Evolutionary conservation across 2,113 vertebrate genomes (phyloP), one percentile per base, ranked within the genome.

Genomic region (Nesospiza acunhae): DNA sequence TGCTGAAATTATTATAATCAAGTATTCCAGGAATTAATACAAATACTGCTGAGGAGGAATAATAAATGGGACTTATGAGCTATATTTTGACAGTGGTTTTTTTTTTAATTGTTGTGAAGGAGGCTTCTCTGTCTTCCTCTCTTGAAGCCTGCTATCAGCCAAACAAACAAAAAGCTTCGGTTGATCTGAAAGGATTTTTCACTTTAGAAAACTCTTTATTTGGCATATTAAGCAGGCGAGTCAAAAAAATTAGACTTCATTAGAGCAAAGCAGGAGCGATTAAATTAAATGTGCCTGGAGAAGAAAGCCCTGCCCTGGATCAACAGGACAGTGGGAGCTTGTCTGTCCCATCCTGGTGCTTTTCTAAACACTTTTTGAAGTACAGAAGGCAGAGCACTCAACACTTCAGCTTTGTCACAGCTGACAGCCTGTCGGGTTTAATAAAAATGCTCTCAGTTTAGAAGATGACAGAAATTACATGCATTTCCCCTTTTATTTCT

Each of bases 201-300:
- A 28, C 53, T 86, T 85, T 3, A 59, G 47, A 47, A 66, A 67
- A 79, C 39, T 28, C 53, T 88, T 97, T 95, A 96, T 96, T 98
- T 97, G 95, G 93, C 97, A 94, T 94, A 84, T 97, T 97, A 97
- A 98, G 95, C 96, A 94, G 89, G 93, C 90, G 91, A 97, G 79
- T 97, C 72, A 95, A 95, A 95, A 90, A 97, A 97, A 98, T 94
- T 89, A 76, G 96, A 96, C 97, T 97, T 97, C 96, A 35, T 95
- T 93, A 95, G 58, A 97, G 94, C 93, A 98, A 98, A 98, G 96
- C 94, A 93, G 95, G 79, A 89, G 93, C 67, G 67, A 98, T 98
- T 98, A 98, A 96, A 98, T 98, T 94, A 98, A 98, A 97, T 83
- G 33, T 30, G 75, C 91, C 96, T 97, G 60, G 91, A 97, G 97